These are phyloP conservation scores for Hippocampus guttulatus DNA, from an alignment of 2,113 vertebrate species.

Conservation along the genomic window DNA sequence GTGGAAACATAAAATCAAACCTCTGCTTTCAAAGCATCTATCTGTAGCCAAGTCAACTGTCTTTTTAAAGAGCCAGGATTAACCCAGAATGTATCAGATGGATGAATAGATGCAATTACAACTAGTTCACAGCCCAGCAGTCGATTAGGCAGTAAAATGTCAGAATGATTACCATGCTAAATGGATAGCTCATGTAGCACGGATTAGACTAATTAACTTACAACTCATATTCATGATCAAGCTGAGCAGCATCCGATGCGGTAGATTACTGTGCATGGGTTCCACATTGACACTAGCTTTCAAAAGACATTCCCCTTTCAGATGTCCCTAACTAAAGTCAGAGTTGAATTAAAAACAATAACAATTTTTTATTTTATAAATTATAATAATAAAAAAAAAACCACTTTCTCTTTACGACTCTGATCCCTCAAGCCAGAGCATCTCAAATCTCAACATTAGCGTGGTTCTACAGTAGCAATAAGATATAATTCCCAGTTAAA, in stretches of 20 bases:
- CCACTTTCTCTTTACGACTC: constrained; percentile 37
- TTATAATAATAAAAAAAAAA: constrained; percentile 6
- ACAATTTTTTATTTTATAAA: too few relatives aligned
- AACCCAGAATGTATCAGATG: constrained; percentile 48
- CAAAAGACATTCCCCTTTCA: constrained; percentile 29
- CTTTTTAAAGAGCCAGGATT: constrained; percentile 33
- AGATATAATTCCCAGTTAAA: constrained; percentile 46
- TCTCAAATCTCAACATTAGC: constrained; percentile 39
- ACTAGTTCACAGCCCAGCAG: constrained; percentile 39
- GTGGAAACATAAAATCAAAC: neutral
- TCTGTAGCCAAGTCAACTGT: constrained; percentile 15
- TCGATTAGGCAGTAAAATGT: constrained; percentile 49
- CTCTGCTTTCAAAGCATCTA: constrained; percentile 14
- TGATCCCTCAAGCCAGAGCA: constrained; percentile 32
- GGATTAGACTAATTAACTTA: constrained; percentile 52
- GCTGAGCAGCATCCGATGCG: constrained; percentile 41
- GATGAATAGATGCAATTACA: constrained; percentile 58
- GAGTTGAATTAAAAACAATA: constrained; percentile 16
- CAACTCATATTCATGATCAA: constrained; percentile 30
- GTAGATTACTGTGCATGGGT: constrained; percentile 38
- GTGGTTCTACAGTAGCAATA: neutral
- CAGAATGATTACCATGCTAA: constrained; percentile 49
- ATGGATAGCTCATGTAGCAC: constrained; percentile 47
- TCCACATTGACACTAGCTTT: constrained; percentile 35
- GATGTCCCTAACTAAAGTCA: constrained; percentile 42